Conservation (phyloP, 2,797 vertebrate genomes). For the Forpus xanthops region DNA sequence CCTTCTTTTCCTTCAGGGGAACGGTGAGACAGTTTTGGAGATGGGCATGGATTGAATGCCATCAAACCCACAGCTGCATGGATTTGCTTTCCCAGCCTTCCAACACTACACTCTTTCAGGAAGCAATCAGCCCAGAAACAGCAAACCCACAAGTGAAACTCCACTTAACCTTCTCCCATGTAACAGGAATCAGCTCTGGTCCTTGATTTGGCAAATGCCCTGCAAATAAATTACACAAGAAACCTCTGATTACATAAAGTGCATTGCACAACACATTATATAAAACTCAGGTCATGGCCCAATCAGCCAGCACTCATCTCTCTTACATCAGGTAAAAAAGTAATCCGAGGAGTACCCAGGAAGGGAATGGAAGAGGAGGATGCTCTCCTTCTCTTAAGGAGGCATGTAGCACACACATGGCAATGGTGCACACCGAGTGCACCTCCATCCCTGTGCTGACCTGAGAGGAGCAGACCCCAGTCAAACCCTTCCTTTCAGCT, state of each 20-base stretch:
- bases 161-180: background rate
- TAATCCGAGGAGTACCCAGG: background rate
- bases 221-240: constrained; percentile 43
- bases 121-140: background rate
- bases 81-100: background rate
- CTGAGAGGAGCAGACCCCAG: background rate
- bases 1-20: background rate
- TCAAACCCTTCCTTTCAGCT: background rate
- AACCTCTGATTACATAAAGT: constrained; percentile 20
- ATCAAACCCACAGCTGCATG: background rate
- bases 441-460: fast-evolving
- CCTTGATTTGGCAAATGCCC: background rate
- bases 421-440: fast-evolving
- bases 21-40: background rate
- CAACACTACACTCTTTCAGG: background rate
- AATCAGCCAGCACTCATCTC: background rate
- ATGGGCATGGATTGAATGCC: background rate
- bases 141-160: background rate
- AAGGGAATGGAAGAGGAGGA: background rate
- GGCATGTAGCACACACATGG: fast-evolving
- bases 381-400: background rate
- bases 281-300: constrained; percentile 3
- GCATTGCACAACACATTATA: constrained; percentile 45
- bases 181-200: background rate
- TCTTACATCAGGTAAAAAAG: background rate